Evolutionary conservation across 2,888 invertebrate species (phyloP), one percentile per base, ranked within the genome.

Genomic region (Acrocyrtus sp.): DNA sequence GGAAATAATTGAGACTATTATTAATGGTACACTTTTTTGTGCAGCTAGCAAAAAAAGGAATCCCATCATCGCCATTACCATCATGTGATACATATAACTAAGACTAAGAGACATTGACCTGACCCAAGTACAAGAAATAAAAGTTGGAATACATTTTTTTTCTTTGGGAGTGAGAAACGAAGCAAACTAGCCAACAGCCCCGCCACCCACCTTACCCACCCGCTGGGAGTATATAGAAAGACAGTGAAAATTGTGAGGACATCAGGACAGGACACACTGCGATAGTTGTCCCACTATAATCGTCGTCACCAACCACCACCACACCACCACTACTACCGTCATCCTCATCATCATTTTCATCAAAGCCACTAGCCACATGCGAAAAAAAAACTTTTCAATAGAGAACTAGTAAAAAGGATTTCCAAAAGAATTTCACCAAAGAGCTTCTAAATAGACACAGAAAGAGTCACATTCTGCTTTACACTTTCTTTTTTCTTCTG

Each of bases 321-420:
- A 54, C 63, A 26, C 39, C 19, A 19, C 24, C 41, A 26, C 51
- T 6, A n/a, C 26, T 17, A 15, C 10, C 51, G 50, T 62, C 50
- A 34, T 51, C 41, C 15, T n/a, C n/a, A 48, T 48, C 63, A 63
- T 63, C 63, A 54, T 66, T 66, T 66, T 57, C 66, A 66, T 66
- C 66, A 66, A 66, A 66, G 66, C 66, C 66, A 57, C 56, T n/a
- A n/a, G n/a, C n/a, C n/a, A 66, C 61, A 39, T 54, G 22, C 19
- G 45, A 21, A 43, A 29, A 6, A n/a, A 66, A 65, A 66, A 57
- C 24, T 66, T 66, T 66, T 57, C 50, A 66, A 66, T 66, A 41
- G 66, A 66, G 56, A 41, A 8, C n/a, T n/a, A 62, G 51, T 12
- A 39, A 50, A 50, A 50, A 39, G 39, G 51, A 51, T 51, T 50